A percentile compares a stretch with the other conserved stretches of the same genome.
phyloP scores from a whole-genome alignment of 2,888 invertebrate genomes.

The Oscheius sp. region DNA sequence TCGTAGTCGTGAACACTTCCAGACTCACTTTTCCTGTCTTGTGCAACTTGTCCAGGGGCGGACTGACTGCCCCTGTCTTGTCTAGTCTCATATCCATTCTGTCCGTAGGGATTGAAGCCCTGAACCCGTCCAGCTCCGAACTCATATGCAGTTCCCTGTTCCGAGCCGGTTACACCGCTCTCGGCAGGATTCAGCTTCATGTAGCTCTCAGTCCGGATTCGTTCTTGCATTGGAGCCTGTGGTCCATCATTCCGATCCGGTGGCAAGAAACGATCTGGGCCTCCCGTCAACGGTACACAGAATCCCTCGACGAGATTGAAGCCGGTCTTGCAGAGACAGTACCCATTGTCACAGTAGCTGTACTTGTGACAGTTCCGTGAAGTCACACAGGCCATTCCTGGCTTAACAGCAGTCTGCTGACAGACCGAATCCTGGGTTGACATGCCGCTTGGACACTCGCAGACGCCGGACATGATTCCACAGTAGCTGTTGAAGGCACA shows the following conservation, averaged over 20 bases:
- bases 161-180: not conserved
- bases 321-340: slow-evolving; percentile 62
- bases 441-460: slow-evolving; percentile 70
- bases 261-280: slow-evolving; percentile 28
- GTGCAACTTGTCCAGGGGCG: too few relatives aligned
- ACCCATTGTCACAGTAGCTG: slow-evolving; percentile 70
- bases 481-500: slow-evolving; percentile 65
- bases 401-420: slow-evolving; percentile 56
- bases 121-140: slow-evolving; percentile 9
- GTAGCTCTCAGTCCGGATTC: slow-evolving; percentile 34
- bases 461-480: slow-evolving; percentile 66
- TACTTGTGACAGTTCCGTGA: slow-evolving; percentile 64
- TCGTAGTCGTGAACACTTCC: too few relatives aligned
- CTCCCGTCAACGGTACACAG: slow-evolving; percentile 46
- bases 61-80: too few relatives aligned
- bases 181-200: slow-evolving; percentile 28
- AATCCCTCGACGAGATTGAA: slow-evolving; percentile 51
- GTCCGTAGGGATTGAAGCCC: too few relatives aligned
- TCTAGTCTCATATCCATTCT: too few relatives aligned
- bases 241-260: slow-evolving; percentile 49
- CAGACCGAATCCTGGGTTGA: slow-evolving; percentile 56
- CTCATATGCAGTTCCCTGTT: slow-evolving; percentile 7
- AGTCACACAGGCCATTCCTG: slow-evolving; percentile 65
- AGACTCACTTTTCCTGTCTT: too few relatives aligned
- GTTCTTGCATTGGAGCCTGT: slow-evolving; percentile 36